These are phyloP conservation scores for Siphamia tubifer DNA, from an alignment of 2,113 vertebrate genomes.

Conservation along the genomic window DNA sequence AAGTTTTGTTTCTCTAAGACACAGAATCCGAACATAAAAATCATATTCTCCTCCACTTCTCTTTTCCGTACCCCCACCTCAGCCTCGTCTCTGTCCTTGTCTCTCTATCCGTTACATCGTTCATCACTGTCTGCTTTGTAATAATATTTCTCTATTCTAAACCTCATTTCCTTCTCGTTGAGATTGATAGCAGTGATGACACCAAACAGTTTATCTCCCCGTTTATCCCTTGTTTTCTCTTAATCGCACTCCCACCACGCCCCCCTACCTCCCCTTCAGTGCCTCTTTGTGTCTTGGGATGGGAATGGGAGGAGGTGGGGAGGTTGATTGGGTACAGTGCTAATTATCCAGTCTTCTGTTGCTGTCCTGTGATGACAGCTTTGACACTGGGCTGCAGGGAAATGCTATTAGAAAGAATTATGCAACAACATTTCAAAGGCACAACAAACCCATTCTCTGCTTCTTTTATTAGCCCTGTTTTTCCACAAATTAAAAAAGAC, in stretches of 20 bases:
- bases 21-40: conserved; percentile 10
- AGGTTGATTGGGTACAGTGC: conserved; percentile 74
- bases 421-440: conserved; percentile 37
- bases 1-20: conserved; percentile 1
- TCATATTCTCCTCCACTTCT: conserved; percentile 20
- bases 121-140: conserved; percentile 87
- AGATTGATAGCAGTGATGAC: conserved; percentile 86
- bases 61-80: conserved; percentile 9
- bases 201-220: conserved; percentile 85
- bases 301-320: conserved; percentile 39
- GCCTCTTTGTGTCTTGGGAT: conserved; percentile 68
- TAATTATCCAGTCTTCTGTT: conserved; percentile 72
- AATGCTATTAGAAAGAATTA: conserved; percentile 61
- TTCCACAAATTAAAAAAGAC: not conserved
- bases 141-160: conserved; percentile 85
- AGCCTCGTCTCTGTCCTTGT: conserved; percentile 35
- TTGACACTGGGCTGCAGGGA: conserved; percentile 58
- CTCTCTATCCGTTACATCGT: conserved; percentile 68
- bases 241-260: conserved; percentile 70
- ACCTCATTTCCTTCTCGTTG: conserved; percentile 82
- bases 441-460: conserved; percentile 18
- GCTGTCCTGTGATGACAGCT: conserved; percentile 56
- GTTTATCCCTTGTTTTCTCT: conserved; percentile 84
- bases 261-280: conserved; percentile 7
- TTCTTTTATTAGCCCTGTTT: not conserved